These are phyloP conservation scores for Vulpes lagopus DNA, from an alignment of 2,113 vertebrate species.

Conservation along the genomic window DNA sequence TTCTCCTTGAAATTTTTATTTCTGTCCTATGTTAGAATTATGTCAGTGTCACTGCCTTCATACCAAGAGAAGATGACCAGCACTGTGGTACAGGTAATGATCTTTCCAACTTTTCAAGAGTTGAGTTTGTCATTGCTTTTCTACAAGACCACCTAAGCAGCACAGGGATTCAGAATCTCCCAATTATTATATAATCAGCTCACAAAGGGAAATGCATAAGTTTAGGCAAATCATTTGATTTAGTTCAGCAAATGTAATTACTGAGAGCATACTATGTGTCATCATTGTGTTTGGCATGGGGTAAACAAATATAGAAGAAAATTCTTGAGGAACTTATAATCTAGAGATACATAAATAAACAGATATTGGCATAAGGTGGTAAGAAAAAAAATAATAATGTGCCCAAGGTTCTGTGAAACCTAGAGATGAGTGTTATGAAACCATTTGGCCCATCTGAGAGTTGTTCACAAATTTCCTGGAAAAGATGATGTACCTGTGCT, in stretches of 20 bases:
- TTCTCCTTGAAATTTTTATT: background rate
- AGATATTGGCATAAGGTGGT: background rate
- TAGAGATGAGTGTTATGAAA: background rate
- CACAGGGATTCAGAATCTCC: background rate
- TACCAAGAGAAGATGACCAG: background rate
- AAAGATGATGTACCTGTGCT: background rate
- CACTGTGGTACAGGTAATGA: background rate
- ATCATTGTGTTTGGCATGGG: background rate
- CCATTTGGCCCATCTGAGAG: background rate
- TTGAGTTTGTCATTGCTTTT: background rate
- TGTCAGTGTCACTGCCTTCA: background rate
- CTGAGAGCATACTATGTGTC: background rate
- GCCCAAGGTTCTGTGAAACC: background rate
- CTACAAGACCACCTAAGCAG: background rate
- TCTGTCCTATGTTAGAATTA: background rate
- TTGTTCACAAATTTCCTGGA: background rate
- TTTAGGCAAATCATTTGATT: background rate
- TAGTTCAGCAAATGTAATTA: background rate
- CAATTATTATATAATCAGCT: background rate
- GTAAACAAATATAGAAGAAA: background rate
- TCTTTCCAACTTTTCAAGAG: background rate
- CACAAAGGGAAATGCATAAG: background rate
- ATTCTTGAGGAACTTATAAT: background rate
- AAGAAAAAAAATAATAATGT: background rate
- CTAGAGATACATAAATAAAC: background rate